Conservation (phyloP, 2,113 vertebrate genomes). For the Dissostichus mawsoni region DNA sequence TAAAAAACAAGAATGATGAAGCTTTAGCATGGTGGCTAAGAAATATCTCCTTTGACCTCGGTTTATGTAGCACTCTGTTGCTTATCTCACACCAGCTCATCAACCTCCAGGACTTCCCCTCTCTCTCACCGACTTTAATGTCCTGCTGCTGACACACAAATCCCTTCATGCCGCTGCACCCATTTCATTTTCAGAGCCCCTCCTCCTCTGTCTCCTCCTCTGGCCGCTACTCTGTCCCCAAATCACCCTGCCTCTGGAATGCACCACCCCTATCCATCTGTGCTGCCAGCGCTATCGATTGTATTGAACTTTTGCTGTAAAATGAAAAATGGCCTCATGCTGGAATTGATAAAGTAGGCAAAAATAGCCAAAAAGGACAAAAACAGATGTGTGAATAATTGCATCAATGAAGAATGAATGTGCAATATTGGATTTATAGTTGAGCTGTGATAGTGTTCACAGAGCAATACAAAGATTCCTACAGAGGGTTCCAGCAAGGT, state of each 20-base stretch:
- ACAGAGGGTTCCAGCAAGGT: not conserved
- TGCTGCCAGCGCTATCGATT: constrained; percentile 39
- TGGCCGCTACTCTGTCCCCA: constrained; percentile 43
- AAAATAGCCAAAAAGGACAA: constrained; percentile 30
- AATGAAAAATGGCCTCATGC: constrained; percentile 28
- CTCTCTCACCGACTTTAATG: constrained; percentile 63
- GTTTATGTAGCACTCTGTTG: constrained; percentile 25
- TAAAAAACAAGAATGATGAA: not conserved
- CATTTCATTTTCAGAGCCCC: constrained; percentile 58
- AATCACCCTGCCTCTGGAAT: constrained; percentile 52
- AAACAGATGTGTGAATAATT: constrained; percentile 8
- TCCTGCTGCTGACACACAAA: constrained; percentile 72
- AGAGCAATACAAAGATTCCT: constrained; percentile 1
- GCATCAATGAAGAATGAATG: not conserved
- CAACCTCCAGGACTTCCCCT: constrained; percentile 33
- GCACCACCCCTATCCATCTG: constrained; percentile 39
- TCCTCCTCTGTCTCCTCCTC: constrained; percentile 44
- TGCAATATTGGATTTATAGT: not conserved
- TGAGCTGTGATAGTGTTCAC: not conserved
- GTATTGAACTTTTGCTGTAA: constrained; percentile 35
- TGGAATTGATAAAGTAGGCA: constrained; percentile 16
- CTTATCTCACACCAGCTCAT: constrained; percentile 58
- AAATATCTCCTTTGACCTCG: constrained; percentile 11
- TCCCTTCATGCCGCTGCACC: constrained; percentile 52
- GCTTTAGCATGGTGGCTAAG: not conserved